Conservation (phyloP, 2,113 vertebrate genomes). For the Dipodomys stephensi region DNA sequence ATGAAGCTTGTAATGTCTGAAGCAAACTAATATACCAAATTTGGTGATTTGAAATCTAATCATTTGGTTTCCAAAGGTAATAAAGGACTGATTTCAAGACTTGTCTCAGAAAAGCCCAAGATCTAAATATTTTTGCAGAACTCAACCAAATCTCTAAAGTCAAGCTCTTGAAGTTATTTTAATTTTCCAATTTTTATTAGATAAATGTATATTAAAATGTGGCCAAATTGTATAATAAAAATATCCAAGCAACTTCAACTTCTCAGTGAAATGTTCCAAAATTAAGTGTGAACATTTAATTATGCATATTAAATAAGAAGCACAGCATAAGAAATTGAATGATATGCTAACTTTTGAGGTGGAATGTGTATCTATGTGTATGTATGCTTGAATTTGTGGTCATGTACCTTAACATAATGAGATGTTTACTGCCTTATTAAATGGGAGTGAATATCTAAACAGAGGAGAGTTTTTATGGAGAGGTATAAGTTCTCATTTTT, state of each 20-base stretch:
- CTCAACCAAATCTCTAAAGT: not conserved
- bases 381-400: not conserved
- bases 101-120: not conserved
- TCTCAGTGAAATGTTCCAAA: not conserved
- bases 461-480: not conserved
- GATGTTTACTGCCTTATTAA: not conserved
- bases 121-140: not conserved
- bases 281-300: not conserved
- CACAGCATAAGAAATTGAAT: not conserved
- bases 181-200: not conserved
- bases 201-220: not conserved
- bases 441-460: not conserved
- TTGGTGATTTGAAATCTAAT: not conserved
- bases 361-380: not conserved
- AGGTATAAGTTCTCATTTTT: not conserved
- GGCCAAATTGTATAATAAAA: not conserved
- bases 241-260: not conserved
- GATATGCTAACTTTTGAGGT: not conserved
- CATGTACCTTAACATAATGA: not conserved
- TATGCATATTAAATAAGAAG: not conserved
- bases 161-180: not conserved
- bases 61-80: not conserved
- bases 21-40: not conserved
- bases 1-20: not conserved
- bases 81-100: not conserved